phyloP scores from a whole-genome alignment of 1,140 invertebrate species.

The Dendrolimus kikuchii region DNA sequence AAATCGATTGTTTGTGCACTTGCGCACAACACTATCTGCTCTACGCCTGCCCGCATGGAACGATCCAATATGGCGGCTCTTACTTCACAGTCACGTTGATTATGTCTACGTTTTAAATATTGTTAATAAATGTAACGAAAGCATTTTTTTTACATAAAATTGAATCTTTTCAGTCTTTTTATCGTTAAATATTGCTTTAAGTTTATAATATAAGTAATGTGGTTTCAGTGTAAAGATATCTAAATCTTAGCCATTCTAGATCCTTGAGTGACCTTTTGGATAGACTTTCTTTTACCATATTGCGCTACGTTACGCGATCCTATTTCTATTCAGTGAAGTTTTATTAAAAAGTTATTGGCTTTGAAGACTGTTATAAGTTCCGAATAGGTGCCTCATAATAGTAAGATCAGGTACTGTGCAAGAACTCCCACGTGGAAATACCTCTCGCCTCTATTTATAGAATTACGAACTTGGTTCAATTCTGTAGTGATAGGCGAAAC shows the following conservation, averaged over 20 bases:
- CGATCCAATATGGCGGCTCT: slow-evolving; percentile 63
- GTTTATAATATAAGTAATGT: slow-evolving; percentile 43
- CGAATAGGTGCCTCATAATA: slow-evolving; percentile 43
- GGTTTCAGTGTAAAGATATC: slow-evolving; percentile 43
- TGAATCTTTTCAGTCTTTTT: slow-evolving; percentile 46
- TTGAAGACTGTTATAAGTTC: slow-evolving; percentile 48
- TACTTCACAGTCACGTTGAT: slow-evolving; percentile 53
- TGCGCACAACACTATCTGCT: slow-evolving; percentile 56
- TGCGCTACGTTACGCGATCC: slow-evolving; percentile 35
- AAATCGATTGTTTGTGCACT: slow-evolving; percentile 40
- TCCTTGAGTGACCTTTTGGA: slow-evolving; percentile 66
- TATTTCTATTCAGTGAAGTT: slow-evolving; percentile 29
- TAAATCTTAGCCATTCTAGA: slow-evolving; percentile 50
- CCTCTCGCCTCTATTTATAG: slow-evolving; percentile 66
- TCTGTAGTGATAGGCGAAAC: slow-evolving; percentile 46
- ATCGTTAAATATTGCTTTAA: slow-evolving; percentile 40
- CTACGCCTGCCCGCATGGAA: slow-evolving; percentile 52
- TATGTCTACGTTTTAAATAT: slow-evolving; percentile 46
- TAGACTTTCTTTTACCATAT: slow-evolving; percentile 67
- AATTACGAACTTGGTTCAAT: slow-evolving; percentile 54
- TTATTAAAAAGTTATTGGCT: slow-evolving; percentile 28
- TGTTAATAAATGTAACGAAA: slow-evolving; percentile 8
- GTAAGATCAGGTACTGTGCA: slow-evolving; percentile 51
- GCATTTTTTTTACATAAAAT: slow-evolving; percentile 16
- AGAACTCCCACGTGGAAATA: slow-evolving; percentile 69